A percentile compares a stretch with the other conserved stretches of the same genome.
Evolutionary conservation across 2,888 invertebrate species (phyloP).

Genomic region (Eupeodes luniger): DNA sequence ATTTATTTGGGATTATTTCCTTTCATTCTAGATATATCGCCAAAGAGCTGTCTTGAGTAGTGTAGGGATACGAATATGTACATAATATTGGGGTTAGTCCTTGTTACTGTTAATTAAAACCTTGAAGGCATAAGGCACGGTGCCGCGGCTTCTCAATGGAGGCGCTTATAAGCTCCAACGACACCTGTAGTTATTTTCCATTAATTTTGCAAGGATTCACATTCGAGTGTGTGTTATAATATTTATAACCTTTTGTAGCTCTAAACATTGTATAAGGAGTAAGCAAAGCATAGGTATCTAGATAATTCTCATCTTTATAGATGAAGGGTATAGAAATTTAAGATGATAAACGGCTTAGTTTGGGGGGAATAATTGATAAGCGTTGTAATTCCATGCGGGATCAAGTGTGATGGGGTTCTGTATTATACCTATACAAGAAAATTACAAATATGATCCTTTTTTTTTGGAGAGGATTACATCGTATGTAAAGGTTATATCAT

Average conservation of each 20-base stretch:
- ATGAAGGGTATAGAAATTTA: conserved; percentile 12
- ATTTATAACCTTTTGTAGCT: conserved; percentile 54
- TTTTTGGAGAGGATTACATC: conserved; percentile 51
- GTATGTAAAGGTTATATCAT: conserved; percentile 64
- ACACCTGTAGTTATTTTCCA: conserved; percentile 62
- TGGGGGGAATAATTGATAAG: conserved; percentile 72
- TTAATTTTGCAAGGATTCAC: conserved; percentile 26
- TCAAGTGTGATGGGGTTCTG: conserved; percentile 49
- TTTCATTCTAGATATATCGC: conserved; percentile 7
- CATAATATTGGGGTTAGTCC: conserved; percentile 30
- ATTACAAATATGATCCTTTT: conserved; percentile 21
- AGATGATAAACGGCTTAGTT: conserved; percentile 69
- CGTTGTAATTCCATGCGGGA: conserved; percentile 68
- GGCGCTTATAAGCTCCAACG: conserved; percentile 43
- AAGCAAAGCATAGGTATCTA: background rate
- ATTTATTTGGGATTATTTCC: conserved; percentile 60
- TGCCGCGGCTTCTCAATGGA: too few relatives aligned
- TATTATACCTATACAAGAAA: conserved; percentile 26
- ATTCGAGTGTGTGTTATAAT: conserved; percentile 37
- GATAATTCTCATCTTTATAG: background rate
- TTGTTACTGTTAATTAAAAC: conserved; percentile 72
- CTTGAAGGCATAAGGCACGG: conserved; percentile 47
- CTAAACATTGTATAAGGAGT: too few relatives aligned
- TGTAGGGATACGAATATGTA: background rate
- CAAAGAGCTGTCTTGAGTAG: background rate